These are phyloP conservation scores for Oscheius myriophilus DNA, from an alignment of 2,888 invertebrate species.

Conservation along the genomic window DNA sequence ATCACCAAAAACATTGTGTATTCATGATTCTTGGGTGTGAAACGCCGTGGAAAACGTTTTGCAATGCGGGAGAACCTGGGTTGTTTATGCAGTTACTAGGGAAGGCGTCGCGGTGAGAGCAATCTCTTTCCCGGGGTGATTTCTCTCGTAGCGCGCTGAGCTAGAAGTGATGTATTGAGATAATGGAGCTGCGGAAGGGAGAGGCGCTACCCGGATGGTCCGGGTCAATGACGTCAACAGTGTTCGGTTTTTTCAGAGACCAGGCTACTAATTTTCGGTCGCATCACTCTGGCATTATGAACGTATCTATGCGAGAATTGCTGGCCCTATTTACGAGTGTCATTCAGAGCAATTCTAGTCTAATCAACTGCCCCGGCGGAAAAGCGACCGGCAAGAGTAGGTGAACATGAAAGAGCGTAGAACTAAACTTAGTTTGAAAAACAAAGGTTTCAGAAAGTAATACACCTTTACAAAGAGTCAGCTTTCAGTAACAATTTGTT, in stretches of 20 bases:
- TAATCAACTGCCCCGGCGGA: conserved; percentile 6
- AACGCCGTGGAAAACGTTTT: no score
- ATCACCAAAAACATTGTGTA: no score
- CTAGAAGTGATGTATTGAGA: conserved; percentile 18
- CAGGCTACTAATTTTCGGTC: conserved; percentile 3
- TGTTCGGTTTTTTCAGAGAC: background rate
- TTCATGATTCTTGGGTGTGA: no score
- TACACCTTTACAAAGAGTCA: no score
- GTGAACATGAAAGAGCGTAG: background rate
- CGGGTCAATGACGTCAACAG: conserved; percentile 8
- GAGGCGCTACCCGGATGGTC: conserved; percentile 19
- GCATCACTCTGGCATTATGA: conserved; percentile 6
- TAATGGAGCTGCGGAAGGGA: conserved; percentile 11
- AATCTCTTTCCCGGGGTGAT: background rate
- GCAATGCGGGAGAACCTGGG: no score
- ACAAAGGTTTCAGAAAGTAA: no score
- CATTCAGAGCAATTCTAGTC: conserved; percentile 15
- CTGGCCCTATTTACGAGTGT: conserved; percentile 17
- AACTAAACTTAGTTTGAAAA: background rate
- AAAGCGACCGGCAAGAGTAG: background rate
- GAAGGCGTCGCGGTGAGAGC: no score
- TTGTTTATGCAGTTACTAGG: no score
- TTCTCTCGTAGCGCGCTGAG: conserved; percentile 1
- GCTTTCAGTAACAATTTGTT: no score
- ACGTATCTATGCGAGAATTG: conserved; percentile 1